A percentile compares a stretch with the other conserved stretches of the same genome.
Evolutionary conservation across 1,140 invertebrate genomes (phyloP).

Genomic region (Hycleus cichorii): DNA sequence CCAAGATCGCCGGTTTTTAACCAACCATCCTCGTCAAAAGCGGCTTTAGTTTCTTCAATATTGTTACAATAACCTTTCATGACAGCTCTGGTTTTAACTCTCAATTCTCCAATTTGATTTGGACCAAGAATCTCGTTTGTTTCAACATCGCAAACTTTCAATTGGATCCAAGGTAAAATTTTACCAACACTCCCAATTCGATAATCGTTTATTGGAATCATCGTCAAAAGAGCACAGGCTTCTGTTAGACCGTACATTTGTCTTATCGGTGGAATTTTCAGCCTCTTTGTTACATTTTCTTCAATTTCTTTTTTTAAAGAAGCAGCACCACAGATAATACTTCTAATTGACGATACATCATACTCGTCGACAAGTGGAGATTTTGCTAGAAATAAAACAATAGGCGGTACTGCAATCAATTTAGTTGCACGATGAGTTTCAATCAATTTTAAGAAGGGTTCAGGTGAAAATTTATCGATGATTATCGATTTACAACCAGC

Average conservation of each 20-base stretch:
- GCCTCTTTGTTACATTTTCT: background rate
- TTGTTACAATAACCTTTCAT: slow-evolving; percentile 47
- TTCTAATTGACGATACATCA: background rate
- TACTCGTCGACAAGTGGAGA: background rate
- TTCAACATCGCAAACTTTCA: slow-evolving; percentile 35
- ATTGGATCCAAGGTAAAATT: background rate
- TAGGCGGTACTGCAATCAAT: background rate
- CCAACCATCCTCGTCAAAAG: slow-evolving; percentile 52
- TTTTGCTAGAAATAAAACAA: background rate
- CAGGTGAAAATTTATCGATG: no score
- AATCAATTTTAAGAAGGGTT: no score
- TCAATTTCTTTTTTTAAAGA: background rate
- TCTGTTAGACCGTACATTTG: background rate
- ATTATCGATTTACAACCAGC: no score
- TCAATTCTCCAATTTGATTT: slow-evolving; percentile 49
- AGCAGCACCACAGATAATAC: background rate
- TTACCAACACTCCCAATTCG: background rate
- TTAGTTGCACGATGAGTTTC: no score
- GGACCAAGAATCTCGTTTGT: slow-evolving; percentile 42
- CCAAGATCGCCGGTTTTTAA: slow-evolving; percentile 62
- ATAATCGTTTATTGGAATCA: background rate
- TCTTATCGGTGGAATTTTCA: background rate
- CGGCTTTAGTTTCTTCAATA: slow-evolving; percentile 53
- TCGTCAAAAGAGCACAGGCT: background rate
- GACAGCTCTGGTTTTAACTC: slow-evolving; percentile 42